A percentile compares a stretch with the other conserved stretches of the same genome.
These are phyloP conservation scores for Subacronicta megacephala DNA, from an alignment of 2,888 invertebrate genomes.

Conservation along the genomic window DNA sequence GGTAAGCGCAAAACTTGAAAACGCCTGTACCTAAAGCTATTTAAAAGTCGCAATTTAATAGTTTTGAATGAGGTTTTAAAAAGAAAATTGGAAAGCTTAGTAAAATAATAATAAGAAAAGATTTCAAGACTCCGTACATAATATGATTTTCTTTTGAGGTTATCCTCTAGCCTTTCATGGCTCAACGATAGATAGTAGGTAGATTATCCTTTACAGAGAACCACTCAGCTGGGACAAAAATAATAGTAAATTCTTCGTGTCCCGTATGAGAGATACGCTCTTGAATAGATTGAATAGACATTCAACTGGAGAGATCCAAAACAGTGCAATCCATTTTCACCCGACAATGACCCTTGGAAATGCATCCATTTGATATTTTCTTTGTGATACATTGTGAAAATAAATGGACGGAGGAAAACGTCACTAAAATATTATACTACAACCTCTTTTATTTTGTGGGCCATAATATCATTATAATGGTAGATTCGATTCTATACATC, in stretches of 20 bases:
- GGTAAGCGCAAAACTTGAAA: no score
- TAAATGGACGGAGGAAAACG: not conserved
- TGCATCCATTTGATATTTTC: constrained; percentile 14
- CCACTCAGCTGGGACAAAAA: not conserved
- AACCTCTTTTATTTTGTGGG: no score
- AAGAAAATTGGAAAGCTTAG: no score
- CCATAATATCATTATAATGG: no score
- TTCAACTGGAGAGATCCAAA: constrained; percentile 7
- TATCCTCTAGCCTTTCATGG: not conserved
- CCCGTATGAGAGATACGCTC: not conserved
- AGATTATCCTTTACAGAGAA: not conserved
- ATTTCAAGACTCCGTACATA: no score
- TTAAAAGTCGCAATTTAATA: no score
- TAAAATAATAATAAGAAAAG: no score
- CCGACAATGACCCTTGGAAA: constrained; percentile 9
- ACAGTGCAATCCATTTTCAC: constrained; percentile 1
- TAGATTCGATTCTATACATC: no score
- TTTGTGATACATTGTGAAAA: not conserved
- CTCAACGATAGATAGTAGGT: not conserved
- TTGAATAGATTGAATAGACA: constrained; percentile 12
- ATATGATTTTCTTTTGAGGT: no score
- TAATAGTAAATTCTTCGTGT: constrained; percentile 2
- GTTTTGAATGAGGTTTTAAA: no score
- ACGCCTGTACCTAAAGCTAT: no score
- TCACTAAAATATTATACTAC: no score